phyloP scores from a whole-genome alignment of 2,113 vertebrate genomes.

The Romanogobio albipinnatus region DNA sequence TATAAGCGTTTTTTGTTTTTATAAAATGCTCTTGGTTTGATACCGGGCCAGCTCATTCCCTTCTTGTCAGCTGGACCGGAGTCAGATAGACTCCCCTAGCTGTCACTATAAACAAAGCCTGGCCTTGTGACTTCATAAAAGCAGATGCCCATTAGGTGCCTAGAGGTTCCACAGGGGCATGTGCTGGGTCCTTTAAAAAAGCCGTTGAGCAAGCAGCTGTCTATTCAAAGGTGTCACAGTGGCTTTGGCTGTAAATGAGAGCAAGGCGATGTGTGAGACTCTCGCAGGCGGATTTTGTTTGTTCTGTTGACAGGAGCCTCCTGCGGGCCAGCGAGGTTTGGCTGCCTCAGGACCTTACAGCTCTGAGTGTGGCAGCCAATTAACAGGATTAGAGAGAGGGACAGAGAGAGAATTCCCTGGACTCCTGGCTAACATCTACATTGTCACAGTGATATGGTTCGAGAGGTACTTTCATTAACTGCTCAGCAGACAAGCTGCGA shows the following conservation, averaged over 20 bases:
- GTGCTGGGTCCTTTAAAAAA: conserved; percentile 38
- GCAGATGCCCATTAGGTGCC: conserved; percentile 40
- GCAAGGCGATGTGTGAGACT: conserved; percentile 37
- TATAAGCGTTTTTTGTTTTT: background rate
- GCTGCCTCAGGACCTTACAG: conserved; percentile 40
- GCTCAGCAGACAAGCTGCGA: conserved; percentile 41
- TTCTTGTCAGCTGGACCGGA: conserved; percentile 5
- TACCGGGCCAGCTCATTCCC: background rate
- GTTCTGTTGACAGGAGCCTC: conserved; percentile 56
- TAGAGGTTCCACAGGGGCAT: conserved; percentile 2
- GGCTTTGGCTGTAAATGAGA: conserved; percentile 55
- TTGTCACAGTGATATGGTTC: conserved; percentile 40
- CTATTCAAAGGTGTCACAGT: conserved; percentile 47
- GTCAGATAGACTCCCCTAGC: conserved; percentile 5
- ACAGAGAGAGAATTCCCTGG: conserved; percentile 19
- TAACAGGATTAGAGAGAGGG: conserved; percentile 52
- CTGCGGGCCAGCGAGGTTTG: conserved; percentile 24
- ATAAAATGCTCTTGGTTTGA: background rate
- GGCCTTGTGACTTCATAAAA: conserved; percentile 43
- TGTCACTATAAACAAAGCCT: conserved; percentile 39
- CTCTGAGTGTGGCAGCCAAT: conserved; percentile 52
- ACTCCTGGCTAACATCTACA: conserved; percentile 44
- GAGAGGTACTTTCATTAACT: conserved; percentile 32
- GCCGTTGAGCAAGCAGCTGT: conserved; percentile 35
- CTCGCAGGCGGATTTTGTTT: conserved; percentile 49